Evolutionary conservation across 2,797 vertebrate species (phyloP).

Genomic region (Jordanella pulchra): DNA sequence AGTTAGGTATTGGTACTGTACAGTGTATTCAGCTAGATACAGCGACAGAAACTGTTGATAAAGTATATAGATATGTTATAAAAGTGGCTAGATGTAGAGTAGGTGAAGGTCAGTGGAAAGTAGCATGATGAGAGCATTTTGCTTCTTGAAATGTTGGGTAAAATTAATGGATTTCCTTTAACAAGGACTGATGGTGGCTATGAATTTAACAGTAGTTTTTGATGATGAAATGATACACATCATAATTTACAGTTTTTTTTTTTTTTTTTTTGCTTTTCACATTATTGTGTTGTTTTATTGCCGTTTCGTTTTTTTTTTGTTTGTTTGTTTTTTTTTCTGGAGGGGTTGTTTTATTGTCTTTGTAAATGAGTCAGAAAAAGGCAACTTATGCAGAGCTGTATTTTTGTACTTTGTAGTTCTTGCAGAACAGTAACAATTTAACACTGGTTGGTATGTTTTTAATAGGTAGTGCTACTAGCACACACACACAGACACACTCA

Average conservation of each 20-base stretch:
- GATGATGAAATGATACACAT: conserved; percentile 63
- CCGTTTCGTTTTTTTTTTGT: conserved; percentile 40
- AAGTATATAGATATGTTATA: conserved; percentile 55
- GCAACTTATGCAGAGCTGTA: conserved; percentile 68
- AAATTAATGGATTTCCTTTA: conserved; percentile 51
- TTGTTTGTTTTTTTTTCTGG: conserved; percentile 30
- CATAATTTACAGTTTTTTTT: conserved; percentile 48
- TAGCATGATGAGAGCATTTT: conserved; percentile 55
- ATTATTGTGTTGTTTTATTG: conserved; percentile 49
- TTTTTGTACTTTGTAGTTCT: conserved; percentile 72
- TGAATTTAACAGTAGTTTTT: conserved; percentile 56
- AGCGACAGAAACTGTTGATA: conserved; percentile 55
- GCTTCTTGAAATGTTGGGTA: conserved; percentile 43
- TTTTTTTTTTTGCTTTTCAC: conserved; percentile 57
- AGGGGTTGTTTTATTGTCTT: conserved; percentile 29
- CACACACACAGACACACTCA: conserved; percentile 51
- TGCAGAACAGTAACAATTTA: conserved; percentile 74
- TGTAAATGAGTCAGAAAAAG: conserved; percentile 49
- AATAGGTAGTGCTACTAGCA: conserved; percentile 73
- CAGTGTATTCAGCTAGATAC: conserved; percentile 57
- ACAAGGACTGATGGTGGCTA: conserved; percentile 45
- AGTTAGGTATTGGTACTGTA: conserved; percentile 68
- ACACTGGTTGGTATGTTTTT: conserved; percentile 74
- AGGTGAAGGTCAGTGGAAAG: conserved; percentile 65
- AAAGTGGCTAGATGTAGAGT: conserved; percentile 63